phyloP scores from a whole-genome alignment of 2,113 vertebrate species.

The Aegotheles bennettii region DNA sequence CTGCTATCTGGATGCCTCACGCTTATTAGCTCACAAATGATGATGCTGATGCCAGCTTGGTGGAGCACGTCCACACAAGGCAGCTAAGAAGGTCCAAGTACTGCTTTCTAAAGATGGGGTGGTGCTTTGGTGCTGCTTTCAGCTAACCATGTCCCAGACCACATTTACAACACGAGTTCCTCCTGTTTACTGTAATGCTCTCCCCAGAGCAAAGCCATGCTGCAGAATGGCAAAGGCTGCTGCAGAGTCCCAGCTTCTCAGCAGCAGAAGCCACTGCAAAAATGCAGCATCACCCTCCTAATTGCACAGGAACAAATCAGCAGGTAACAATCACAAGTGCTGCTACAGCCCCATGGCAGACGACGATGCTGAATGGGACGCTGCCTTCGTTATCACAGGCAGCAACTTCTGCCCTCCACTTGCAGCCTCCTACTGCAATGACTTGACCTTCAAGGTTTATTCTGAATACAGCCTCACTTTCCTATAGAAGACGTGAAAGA shows the following conservation, averaged over 20 bases:
- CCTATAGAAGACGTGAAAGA: neutral
- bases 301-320: neutral
- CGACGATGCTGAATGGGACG: rapidly evolving
- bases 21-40: neutral
- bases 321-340: neutral
- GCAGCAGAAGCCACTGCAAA: neutral
- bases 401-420: neutral
- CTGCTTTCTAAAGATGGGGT: neutral
- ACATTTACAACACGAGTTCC: rapidly evolving
- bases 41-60: neutral
- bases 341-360: rapidly evolving
- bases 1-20: neutral
- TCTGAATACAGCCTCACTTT: neutral
- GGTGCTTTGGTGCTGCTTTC: neutral
- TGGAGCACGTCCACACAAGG: rapidly evolving
- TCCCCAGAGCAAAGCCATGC: neutral
- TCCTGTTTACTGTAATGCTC: too few species aligned
- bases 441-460: neutral
- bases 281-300: neutral
- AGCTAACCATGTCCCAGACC: rapidly evolving
- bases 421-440: neutral
- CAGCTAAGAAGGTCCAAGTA: rapidly evolving
- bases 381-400: neutral
- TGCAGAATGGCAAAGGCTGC: neutral
- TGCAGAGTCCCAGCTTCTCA: neutral